These are phyloP conservation scores for Zoanthus sociatus DNA, from an alignment of 92 coral and sea anemone species.

Conservation along the genomic window DNA sequence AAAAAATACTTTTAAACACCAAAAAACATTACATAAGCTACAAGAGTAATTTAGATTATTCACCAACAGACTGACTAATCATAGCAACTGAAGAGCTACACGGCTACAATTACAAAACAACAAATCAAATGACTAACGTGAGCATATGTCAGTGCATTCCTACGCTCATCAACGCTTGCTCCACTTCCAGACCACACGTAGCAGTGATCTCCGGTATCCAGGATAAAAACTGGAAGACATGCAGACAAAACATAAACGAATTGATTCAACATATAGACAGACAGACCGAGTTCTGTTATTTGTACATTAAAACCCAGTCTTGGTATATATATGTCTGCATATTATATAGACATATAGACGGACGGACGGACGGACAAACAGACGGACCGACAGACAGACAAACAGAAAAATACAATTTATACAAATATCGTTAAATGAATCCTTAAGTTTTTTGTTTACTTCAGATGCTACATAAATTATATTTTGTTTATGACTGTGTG, in stretches of 20 bases:
- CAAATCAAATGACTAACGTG: constrained; percentile 67
- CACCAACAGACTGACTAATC: too few species aligned
- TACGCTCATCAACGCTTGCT: constrained; percentile 91
- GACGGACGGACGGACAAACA: background rate
- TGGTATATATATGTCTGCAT: too few species aligned
- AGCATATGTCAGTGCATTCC: constrained; percentile 78
- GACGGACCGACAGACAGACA: background rate
- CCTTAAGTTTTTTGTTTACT: too few species aligned
- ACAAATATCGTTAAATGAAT: too few species aligned
- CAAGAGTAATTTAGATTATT: too few species aligned
- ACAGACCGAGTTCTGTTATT: background rate
- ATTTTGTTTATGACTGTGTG: too few species aligned
- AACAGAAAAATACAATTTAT: too few species aligned
- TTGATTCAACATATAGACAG: background rate
- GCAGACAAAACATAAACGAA: background rate
- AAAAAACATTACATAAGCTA: too few species aligned
- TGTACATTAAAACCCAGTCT: too few species aligned
- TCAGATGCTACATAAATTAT: too few species aligned
- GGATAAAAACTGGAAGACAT: constrained; percentile 72
- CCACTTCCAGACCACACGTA: constrained; percentile 84
- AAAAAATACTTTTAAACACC: too few species aligned
- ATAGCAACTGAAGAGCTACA: background rate
- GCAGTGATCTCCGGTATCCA: constrained; percentile 82
- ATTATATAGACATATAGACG: background rate
- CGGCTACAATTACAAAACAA: background rate